Evolutionary conservation across 2,113 vertebrate genomes (phyloP).

Genomic region (Eretmochelys imbricata): DNA sequence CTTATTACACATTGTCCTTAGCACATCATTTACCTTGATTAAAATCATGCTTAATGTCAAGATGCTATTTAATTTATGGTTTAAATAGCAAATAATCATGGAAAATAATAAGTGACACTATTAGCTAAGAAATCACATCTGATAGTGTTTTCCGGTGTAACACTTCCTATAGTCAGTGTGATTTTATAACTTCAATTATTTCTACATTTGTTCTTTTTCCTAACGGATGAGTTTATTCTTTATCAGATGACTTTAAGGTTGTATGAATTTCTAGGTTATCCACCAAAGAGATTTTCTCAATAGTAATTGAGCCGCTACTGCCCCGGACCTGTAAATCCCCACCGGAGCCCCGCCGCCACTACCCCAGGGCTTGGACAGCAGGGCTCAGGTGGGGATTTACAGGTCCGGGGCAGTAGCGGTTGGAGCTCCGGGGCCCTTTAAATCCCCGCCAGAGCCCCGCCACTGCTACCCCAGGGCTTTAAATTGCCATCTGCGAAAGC

Average conservation of each 20-base stretch:
- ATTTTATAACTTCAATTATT: not conserved
- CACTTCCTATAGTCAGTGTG: not conserved
- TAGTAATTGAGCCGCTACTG: too few species aligned
- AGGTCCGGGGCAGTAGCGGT: too few species aligned
- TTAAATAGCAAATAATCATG: not conserved
- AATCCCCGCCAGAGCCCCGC: too few species aligned
- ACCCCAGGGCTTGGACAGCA: too few species aligned
- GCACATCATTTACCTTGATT: not conserved
- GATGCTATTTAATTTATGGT: not conserved
- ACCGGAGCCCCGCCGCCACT: too few species aligned
- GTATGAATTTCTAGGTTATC: not conserved
- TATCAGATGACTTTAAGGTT: not conserved
- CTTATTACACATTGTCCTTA: not conserved
- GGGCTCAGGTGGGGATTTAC: too few species aligned
- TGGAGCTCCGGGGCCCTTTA: too few species aligned
- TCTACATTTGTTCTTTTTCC: not conserved
- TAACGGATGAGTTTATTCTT: not conserved
- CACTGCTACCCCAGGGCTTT: too few species aligned
- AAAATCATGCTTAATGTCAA: not conserved
- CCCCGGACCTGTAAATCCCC: too few species aligned
- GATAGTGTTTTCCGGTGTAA: not conserved
- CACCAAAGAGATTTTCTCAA: not conserved
- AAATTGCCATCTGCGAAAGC: too few species aligned
- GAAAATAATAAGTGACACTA: not conserved
- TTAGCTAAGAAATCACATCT: not conserved